Base-by-base conservation (phyloP, 30 jellyfish, hydroid and myxozoan species). In the Haliclystus octoradiatus region DNA sequence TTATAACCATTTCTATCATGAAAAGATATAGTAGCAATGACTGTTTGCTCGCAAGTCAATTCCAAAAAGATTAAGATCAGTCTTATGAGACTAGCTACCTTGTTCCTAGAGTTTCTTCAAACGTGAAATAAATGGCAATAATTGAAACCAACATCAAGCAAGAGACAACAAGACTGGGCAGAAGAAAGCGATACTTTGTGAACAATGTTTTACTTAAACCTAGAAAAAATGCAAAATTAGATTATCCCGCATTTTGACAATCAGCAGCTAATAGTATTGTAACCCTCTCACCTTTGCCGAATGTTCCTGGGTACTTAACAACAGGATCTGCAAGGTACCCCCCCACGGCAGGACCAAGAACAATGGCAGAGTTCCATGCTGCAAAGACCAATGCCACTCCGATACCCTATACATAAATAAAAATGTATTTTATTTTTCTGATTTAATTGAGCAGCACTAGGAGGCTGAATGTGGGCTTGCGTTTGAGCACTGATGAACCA, bases 301-400 rank as follows among this genome's bases (percentile, higher is more conserved):
- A 76, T 3, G 49, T 80, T 64, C 63, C 62, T 13, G 95, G 95
- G 50, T 76, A 84, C 50, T 84, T 84, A 28, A 9, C 52, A 22
- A 67, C 76, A 0, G 95, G 95, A 19, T 68, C 69, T 5, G 95
- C 95, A n/a, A 84, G 83, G 68, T 73, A 84, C 19, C 95, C 96
- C 70, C 96, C 96, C 63, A 87, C 3, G 4, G 96, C 96, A 33
- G 96, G 96, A 22, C 96, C 96, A 26, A 87, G 71, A 33, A 87
- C 96, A 40, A 87, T 87, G 25, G 96, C 96, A 13, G 96, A 71
- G 72, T 87, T 87, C 96, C 96, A 87, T 3, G 96, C 92, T 19
- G 94, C 94, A 71, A 87, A 87, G 24, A 87, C 92, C 68, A 87
- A 68, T 0, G 96, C 65, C 2, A 87, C 96, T 5, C 96, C 96